Base-by-base conservation (phyloP, 2,113 vertebrate genomes). In the Aplodontia rufa region DNA sequence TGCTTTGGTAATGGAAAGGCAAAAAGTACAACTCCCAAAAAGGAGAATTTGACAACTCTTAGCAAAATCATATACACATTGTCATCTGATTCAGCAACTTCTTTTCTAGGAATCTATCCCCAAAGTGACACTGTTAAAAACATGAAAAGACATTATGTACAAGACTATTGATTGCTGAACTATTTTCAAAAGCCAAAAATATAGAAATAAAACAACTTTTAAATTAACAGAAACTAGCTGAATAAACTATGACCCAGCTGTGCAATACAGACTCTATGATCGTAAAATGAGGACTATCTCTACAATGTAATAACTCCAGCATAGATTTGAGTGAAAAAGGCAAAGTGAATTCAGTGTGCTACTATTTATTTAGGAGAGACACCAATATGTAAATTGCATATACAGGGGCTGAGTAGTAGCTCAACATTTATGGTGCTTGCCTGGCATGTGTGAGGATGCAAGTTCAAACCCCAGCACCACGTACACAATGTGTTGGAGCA, bases 161-260 rank as follows among this genome's bases (percentile, higher is more conserved):
- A 68, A 80, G 16, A 37, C 19, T 82, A 71, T 37, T 64, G 49
- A 84, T 75, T 91, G 0, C 26, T 85, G 7, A 4, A 32, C 20
- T 55, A 55, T 74, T 91, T 97, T 87, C n/a, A 69, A 95, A 79
- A 78, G 40, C 12, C 12, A 88, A 89, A 91, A 78, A 40, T 80
- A n/a, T 30, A 62, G 35, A 85, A 85, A 75, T 32, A 92, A 82
- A 62, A 69, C 20, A 13, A 42, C 45, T 24, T 90, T 82, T 88
- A 20, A 81, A 62, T 74, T 66, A 84, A 79, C 8, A 92, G 37
- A 35, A 20, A 80, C 53, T 66, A 22, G 2, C 72, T 86, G 28
- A 85, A 78, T 82, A 53, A 64, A 86, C 53, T 66, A 40, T 87
- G 66, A 26, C 62, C 17, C n/a, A 49, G 16, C 26, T 32, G 8